A percentile compares a stretch with the other conserved stretches of the same genome.
Conservation (phyloP, 1,140 invertebrate genomes). For the Drosophila guanche region DNA sequence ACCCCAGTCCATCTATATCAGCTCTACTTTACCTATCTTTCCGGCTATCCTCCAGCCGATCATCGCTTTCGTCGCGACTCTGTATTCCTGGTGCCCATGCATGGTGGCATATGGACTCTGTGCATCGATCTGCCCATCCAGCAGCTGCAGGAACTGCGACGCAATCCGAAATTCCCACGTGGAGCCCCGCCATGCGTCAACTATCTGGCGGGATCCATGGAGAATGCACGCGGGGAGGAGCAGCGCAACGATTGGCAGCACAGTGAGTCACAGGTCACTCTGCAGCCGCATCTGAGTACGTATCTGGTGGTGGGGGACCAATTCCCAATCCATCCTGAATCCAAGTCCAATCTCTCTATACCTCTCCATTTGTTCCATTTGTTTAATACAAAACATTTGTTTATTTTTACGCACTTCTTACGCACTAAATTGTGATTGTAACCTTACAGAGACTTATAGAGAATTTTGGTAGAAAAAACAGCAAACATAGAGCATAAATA, state of each 20-base stretch:
- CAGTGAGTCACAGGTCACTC: constrained; percentile 86
- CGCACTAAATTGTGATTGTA: constrained; percentile 78
- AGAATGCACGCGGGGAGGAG: constrained; percentile 87
- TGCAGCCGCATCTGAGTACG: constrained; percentile 84
- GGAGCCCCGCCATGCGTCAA: constrained; percentile 89
- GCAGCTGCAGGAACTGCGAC: constrained; percentile 87
- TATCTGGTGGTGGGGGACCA: constrained; percentile 74
- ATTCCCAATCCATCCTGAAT: constrained; percentile 24
- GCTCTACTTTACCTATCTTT: neutral
- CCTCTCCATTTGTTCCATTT: constrained; percentile 17
- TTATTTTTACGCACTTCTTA: constrained; percentile 62
- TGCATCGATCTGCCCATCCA: constrained; percentile 90
- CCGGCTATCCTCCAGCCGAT: constrained; percentile 48
- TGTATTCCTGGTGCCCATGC: constrained; percentile 92
- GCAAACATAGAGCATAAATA: constrained; percentile 68
- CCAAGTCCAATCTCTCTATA: constrained; percentile 18
- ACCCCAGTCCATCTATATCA: fast-evolving
- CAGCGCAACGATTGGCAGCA: constrained; percentile 92
- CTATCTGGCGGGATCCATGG: constrained; percentile 88
- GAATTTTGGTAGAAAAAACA: constrained; percentile 67
- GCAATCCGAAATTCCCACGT: constrained; percentile 87
- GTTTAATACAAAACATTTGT: constrained; percentile 72
- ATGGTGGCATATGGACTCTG: constrained; percentile 93
- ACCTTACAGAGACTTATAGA: constrained; percentile 74
- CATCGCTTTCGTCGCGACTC: constrained; percentile 82